Evolutionary conservation across 2,888 invertebrate species (phyloP), one percentile per base, ranked within the genome.

Genomic region (Oasisia sp.): DNA sequence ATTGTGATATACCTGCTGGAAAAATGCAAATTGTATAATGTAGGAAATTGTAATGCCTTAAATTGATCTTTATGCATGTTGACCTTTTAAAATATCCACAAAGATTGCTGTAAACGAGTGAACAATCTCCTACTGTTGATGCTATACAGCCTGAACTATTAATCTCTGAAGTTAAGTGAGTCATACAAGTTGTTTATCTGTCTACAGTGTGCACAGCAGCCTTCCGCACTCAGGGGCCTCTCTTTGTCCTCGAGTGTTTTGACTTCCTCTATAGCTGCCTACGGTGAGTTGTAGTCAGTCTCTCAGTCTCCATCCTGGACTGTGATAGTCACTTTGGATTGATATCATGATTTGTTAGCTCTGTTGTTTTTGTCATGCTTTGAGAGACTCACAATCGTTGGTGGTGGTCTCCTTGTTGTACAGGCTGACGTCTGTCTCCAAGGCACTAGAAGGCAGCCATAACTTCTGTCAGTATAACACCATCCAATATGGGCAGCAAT

Each of bases 231-330:
- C 94, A 94, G 91, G 95, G 95, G 32, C 92, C 94, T 7, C 92
- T 93, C 91, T 94, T 94, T 91, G 94, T 95, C 27, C 92, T 95
- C 44, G 93, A 95, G 38, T 93, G 94, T 58, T 96, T 96, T 95
- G 95, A 96, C 93, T 93, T 95, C 4, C 94, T 96, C 89, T 96
- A 95, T 94, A 96, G 95, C 94, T 93, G 95, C 32, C 92, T 96
- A 5, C 95, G 94, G 96, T 96, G 94, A 94, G 95, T 94, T 50
- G 44, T 19, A 32, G 32, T 45, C 38, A 74, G 11, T 38, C 38
- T 45, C 44, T 44, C 44, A 45, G 27, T 91, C 27, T 14, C 90
- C 32, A 90, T 90, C 56, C 56, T 38, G 38, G 38, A 38, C 19
- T 56, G 58, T 90, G 89, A 32, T 89, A n/a, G 32, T 38, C 32